Evolutionary conservation across 92 coral and sea anemone genomes (phyloP), one percentile per base, ranked within the genome.

Genomic region (Paramuricea clavata): DNA sequence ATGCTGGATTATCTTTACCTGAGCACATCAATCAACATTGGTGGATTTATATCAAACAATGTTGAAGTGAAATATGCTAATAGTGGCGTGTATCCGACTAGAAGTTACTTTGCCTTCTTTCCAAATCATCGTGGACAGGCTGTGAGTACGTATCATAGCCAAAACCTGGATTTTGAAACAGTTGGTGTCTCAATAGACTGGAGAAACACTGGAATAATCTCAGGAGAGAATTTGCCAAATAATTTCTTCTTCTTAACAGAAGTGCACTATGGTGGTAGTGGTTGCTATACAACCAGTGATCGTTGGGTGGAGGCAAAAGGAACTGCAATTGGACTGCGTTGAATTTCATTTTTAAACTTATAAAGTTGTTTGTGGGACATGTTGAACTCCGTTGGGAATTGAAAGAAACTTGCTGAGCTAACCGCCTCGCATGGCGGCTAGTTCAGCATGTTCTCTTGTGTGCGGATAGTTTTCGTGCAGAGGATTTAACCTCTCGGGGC

Each of bases 181-280:
- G 27, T 0, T 0, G 85, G 94, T 0, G 94, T 91, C 13, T 89
- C 90, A 9, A 83, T 88, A 13, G 39, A 75, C 57, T 92, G 94
- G 94, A 89, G 92, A 32, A 47, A 49, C 3, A 65, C 78, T 47
- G 91, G 88, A 3, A 69, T 11, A 60, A 39, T 85, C 3, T 82
- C 93, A 1, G 28, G 28, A 54, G 89, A 93, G 42, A 74, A 67
- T 28, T 75, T 88, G 72, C 91, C 93, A n/a, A 71, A 73, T 33
- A 72, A 91, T 28, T 91, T 77, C 89, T 88, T 92, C 83, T 86
- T 92, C 93, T 60, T n/a, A n/a, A n/a, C n/a, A n/a, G n/a, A n/a
- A n/a, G n/a, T n/a, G n/a, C n/a, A n/a, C n/a, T n/a, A n/a, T 89
- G 95, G 95, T 52, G 95, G 95, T 16, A 78, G 93, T 41, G 95